phyloP scores from a whole-genome alignment of 1,140 invertebrate genomes.

The Drosophila ercepeae region DNA sequence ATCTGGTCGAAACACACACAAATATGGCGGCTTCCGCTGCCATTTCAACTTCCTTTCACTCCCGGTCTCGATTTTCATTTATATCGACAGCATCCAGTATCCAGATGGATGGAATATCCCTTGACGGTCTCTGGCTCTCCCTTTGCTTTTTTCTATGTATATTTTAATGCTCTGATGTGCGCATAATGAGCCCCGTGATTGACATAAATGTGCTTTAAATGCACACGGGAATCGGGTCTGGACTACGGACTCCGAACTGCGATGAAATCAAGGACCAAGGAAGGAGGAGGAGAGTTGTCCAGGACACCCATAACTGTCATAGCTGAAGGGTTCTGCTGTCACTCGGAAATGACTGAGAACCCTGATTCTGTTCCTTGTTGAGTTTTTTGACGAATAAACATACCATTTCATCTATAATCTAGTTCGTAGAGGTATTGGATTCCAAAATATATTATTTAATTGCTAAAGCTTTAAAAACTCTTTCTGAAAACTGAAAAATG shows the following conservation, averaged over 20 bases:
- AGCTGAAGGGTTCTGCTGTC: no score
- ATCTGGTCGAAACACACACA: slow-evolving; percentile 29
- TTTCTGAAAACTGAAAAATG: not conserved
- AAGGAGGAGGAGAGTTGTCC: no score
- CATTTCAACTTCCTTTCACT: slow-evolving; percentile 55
- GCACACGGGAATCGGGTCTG: slow-evolving; percentile 51
- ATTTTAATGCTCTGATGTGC: slow-evolving; percentile 79
- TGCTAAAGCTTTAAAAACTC: not conserved
- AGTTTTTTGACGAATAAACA: no score
- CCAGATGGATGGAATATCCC: slow-evolving; percentile 20
- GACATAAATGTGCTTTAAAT: slow-evolving; percentile 81
- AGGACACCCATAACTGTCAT: no score
- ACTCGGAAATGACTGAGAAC: no score
- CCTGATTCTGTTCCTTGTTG: no score
- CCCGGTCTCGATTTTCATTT: slow-evolving; percentile 57
- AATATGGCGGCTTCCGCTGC: slow-evolving; percentile 68
- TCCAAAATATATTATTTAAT: not conserved
- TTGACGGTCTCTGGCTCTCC: not conserved
- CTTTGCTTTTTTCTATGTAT: slow-evolving; percentile 28
- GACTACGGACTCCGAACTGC: not conserved
- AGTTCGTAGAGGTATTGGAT: no score
- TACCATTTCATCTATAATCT: no score
- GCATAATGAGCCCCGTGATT: slow-evolving; percentile 75
- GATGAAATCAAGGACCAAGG: no score
- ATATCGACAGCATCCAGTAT: slow-evolving; percentile 38